Percentiles rank a stretch among this genome's conserved stretches.
These are phyloP conservation scores for Mionectes macconnelli DNA, from an alignment of 2,113 vertebrate genomes.

Conservation along the genomic window DNA sequence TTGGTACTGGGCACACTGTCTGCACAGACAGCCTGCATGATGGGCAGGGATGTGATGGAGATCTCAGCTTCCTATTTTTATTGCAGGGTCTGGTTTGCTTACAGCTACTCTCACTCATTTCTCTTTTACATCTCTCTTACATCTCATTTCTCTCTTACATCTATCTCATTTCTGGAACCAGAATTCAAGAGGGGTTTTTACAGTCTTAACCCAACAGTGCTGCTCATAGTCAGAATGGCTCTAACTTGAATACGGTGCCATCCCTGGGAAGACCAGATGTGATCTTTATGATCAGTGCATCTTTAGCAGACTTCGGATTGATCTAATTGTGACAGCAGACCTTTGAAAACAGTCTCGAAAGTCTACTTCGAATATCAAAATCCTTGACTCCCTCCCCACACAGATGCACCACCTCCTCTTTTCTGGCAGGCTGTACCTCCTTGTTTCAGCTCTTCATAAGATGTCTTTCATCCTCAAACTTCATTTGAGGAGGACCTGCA, in stretches of 20 bases:
- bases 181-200: not conserved
- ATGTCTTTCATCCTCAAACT: not conserved
- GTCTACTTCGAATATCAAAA: not conserved
- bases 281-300: not conserved
- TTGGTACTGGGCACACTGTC: not conserved
- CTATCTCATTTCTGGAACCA: not conserved
- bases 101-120: not conserved
- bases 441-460: not conserved
- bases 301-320: not conserved
- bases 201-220: not conserved
- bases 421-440: not conserved
- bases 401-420: not conserved
- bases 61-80: not conserved
- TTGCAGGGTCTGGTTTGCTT: not conserved
- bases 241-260: not conserved
- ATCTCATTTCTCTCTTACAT: not conserved
- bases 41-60: not conserved
- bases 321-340: not conserved
- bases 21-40: accelerated
- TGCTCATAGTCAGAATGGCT: not conserved
- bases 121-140: not conserved
- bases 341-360: not conserved
- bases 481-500: not conserved
- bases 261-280: not conserved
- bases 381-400: not conserved